These are phyloP conservation scores for Luffia ferchaultella DNA, from an alignment of 2,888 invertebrate species.

Conservation along the genomic window DNA sequence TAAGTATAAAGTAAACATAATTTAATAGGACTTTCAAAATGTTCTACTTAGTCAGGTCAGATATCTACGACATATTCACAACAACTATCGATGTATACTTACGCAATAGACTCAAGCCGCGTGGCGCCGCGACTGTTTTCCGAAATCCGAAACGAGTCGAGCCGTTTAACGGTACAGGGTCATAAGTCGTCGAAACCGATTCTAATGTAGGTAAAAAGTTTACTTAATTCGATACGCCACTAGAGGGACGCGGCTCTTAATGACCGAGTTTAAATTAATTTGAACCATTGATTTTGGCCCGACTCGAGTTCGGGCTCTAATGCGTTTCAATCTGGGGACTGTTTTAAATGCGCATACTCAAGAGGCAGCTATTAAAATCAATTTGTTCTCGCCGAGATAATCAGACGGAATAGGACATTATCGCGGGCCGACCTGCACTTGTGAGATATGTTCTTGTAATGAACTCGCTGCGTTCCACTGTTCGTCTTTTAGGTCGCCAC, in stretches of 20 bases:
- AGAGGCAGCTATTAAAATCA: conserved; percentile 30
- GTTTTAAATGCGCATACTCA: conserved; percentile 39
- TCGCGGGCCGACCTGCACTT: too few species aligned
- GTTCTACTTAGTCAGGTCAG: too few species aligned
- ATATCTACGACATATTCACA: too few species aligned
- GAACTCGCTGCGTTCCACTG: too few species aligned
- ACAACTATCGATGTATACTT: too few species aligned
- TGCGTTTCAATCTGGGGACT: conserved; percentile 25
- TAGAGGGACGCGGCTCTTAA: conserved; percentile 26
- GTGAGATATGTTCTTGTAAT: too few species aligned
- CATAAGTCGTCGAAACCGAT: conserved; percentile 17
- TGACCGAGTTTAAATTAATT: conserved; percentile 36
- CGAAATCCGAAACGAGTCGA: conserved; percentile 1
- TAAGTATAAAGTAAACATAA: too few species aligned
- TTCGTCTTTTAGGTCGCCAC: too few species aligned
- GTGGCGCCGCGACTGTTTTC: background rate
- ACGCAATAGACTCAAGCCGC: too few species aligned
- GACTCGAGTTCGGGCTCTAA: conserved; percentile 26
- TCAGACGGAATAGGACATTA: conserved; percentile 8
- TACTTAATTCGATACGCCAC: conserved; percentile 28
- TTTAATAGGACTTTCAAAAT: too few species aligned
- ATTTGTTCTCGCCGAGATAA: conserved; percentile 34
- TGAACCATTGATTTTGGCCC: conserved; percentile 26
- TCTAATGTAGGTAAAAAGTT: conserved; percentile 20
- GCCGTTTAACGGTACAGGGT: conserved; percentile 20